Percentiles rank a stretch among this genome's conserved stretches.
Conservation (phyloP, 2,797 vertebrate genomes). For the Acropternis orthonyx region DNA sequence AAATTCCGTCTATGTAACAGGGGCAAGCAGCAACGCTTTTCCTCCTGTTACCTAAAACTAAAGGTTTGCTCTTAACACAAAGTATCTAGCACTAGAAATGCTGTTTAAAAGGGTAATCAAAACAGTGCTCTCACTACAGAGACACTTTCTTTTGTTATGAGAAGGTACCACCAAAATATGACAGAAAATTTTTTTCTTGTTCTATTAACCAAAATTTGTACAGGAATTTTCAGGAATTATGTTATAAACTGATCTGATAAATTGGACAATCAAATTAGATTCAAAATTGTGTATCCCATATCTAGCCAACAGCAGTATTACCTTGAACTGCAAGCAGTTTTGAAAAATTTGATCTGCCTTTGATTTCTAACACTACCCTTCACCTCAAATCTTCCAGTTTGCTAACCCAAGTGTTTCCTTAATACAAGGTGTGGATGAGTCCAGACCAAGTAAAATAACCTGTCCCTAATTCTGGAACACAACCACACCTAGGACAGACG, state of each 20-base stretch:
- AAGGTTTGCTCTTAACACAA: neutral
- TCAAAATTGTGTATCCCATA: neutral
- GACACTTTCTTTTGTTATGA: neutral
- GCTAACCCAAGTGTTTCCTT: neutral
- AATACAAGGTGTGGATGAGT: neutral
- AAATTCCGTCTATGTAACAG: neutral
- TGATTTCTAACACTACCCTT: neutral
- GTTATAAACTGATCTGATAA: neutral
- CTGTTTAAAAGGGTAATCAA: neutral
- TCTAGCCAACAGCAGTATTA: neutral
- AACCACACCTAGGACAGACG: constrained; percentile 55
- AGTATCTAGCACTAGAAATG: neutral
- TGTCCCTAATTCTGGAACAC: constrained; percentile 55
- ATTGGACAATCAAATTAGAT: neutral
- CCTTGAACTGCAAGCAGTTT: neutral
- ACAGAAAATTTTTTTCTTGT: neutral
- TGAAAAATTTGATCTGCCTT: neutral
- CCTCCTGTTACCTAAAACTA: neutral
- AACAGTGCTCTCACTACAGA: neutral
- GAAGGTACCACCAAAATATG: neutral
- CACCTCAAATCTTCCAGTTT: neutral
- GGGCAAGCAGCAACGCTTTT: neutral
- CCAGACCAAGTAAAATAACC: constrained; percentile 6
- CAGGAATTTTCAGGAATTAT: neutral
- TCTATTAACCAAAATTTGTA: neutral